Conservation (phyloP, 2,888 invertebrate species). For the Xiphydria camelus region DNA sequence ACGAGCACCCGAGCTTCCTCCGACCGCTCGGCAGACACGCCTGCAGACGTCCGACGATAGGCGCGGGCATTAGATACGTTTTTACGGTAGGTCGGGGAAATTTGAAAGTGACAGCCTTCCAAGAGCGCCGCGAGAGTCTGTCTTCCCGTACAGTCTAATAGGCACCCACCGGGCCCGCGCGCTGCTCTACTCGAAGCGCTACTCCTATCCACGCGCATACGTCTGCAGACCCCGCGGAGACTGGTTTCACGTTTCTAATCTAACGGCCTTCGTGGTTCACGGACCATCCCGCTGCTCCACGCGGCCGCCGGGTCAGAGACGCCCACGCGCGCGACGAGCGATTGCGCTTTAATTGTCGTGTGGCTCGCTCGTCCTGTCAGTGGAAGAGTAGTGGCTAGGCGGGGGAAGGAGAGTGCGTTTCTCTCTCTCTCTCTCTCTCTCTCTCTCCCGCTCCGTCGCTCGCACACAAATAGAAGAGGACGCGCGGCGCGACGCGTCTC, state of each 20-base stretch:
- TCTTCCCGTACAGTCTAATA: slow-evolving; percentile 13
- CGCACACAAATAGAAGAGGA: too few relatives aligned
- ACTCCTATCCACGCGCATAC: slow-evolving; percentile 1
- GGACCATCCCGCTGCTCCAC: slow-evolving; percentile 14
- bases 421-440: too few relatives aligned
- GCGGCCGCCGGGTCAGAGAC: background rate
- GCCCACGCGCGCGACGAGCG: too few relatives aligned
- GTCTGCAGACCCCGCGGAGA: slow-evolving; percentile 5
- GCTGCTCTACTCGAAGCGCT: too few relatives aligned
- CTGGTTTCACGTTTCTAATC: slow-evolving; percentile 25
- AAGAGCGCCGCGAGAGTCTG: slow-evolving; percentile 7
- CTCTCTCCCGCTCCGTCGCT: too few relatives aligned
- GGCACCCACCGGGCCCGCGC: slow-evolving; percentile 5
- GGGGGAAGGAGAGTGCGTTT: too few relatives aligned
- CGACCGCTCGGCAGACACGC: slow-evolving; percentile 3
- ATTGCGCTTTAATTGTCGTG: too few relatives aligned
- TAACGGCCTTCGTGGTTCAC: slow-evolving; percentile 18
- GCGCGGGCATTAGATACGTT: slow-evolving; percentile 16
- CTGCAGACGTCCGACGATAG: slow-evolving; percentile 4
- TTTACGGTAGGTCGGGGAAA: slow-evolving; percentile 26
- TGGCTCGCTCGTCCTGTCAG: too few relatives aligned
- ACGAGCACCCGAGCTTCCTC: too few relatives aligned
- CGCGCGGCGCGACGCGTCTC: too few relatives aligned
- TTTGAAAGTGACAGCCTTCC: slow-evolving; percentile 26
- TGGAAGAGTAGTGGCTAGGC: too few relatives aligned